These are phyloP conservation scores for Phoebastria nigripes DNA, from an alignment of 2,797 vertebrate species.

Conservation along the genomic window DNA sequence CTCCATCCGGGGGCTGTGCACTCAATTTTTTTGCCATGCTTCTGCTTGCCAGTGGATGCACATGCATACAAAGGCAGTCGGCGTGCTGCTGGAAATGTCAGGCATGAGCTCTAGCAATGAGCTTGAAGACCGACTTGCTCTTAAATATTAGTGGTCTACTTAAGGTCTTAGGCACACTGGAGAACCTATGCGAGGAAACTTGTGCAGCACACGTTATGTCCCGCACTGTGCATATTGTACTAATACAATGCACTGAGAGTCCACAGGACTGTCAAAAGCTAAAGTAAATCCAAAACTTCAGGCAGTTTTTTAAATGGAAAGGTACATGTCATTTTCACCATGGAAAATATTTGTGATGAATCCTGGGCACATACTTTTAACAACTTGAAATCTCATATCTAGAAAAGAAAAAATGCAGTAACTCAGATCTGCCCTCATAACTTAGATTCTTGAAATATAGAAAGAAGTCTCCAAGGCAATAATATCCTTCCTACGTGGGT, in stretches of 20 bases:
- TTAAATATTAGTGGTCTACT: background rate
- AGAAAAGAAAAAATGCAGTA: background rate
- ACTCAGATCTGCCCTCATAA: background rate
- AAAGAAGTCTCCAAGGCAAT: constrained; percentile 19
- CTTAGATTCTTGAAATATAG: background rate
- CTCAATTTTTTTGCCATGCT: background rate
- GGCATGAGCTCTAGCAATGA: background rate
- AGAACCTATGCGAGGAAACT: background rate
- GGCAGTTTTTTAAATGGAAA: background rate
- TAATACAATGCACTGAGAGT: background rate
- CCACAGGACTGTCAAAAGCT: background rate
- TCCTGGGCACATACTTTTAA: background rate
- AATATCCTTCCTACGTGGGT: constrained; percentile 16
- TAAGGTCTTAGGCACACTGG: background rate
- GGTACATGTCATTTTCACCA: background rate
- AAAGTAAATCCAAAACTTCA: background rate
- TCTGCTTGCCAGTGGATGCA: background rate
- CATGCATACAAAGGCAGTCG: background rate
- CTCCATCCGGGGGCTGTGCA: background rate
- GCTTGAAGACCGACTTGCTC: background rate
- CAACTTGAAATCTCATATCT: background rate
- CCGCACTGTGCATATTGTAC: accelerated
- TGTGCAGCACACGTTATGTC: background rate
- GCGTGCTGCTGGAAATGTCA: background rate
- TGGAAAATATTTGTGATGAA: background rate